These are phyloP conservation scores for Sphinx pinastri DNA, from an alignment of 2,888 invertebrate species.

Conservation along the genomic window DNA sequence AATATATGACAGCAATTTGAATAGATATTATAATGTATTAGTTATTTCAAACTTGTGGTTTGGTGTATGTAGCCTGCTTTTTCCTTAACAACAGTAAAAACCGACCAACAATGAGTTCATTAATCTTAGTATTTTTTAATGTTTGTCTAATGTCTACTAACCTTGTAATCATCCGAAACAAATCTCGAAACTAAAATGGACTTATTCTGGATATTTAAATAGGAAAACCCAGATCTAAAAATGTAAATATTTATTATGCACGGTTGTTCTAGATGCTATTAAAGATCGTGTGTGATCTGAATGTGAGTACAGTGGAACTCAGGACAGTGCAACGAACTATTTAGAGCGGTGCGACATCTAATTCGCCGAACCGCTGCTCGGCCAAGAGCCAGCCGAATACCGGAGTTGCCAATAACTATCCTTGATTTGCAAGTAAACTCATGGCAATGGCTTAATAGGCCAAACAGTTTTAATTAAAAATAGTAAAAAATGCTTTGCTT, in stretches of 20 bases:
- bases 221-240: conserved; percentile 1
- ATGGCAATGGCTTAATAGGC: background rate
- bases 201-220: background rate
- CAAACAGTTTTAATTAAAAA: background rate
- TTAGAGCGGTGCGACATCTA: conserved; percentile 64
- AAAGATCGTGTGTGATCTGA: conserved; percentile 12
- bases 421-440: background rate
- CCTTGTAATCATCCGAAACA: background rate
- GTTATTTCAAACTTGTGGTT: background rate
- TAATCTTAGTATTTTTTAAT: background rate
- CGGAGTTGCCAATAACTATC: conserved; percentile 26
- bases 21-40: background rate
- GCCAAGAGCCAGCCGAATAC: conserved; percentile 52
- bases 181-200: background rate
- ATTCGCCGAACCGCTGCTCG: conserved; percentile 62
- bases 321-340: conserved; percentile 70
- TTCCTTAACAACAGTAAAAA: background rate
- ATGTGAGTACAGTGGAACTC: conserved; percentile 10
- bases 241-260: background rate
- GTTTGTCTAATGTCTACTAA: too few species aligned
- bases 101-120: background rate
- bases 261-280: conserved; percentile 5
- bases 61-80: background rate
- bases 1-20: background rate
- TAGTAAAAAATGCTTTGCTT: background rate